Evolutionary conservation across 1,140 invertebrate genomes (phyloP).

Genomic region (Megathymus violae): DNA sequence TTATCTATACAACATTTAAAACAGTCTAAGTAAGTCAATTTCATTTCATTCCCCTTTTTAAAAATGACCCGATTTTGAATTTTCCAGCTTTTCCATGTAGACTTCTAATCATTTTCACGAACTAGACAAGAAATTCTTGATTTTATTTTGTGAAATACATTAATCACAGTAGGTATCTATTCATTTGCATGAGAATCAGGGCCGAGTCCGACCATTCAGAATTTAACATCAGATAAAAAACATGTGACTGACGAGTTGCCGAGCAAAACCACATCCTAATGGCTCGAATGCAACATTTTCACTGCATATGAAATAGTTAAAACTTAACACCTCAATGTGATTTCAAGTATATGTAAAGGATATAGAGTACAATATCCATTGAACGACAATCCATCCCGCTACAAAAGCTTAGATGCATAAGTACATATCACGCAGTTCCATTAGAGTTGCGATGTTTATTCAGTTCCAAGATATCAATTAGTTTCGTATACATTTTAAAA

Average conservation of each 20-base stretch:
- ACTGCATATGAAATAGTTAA: slow-evolving; percentile 5
- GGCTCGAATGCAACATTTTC: slow-evolving; percentile 11
- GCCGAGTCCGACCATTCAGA: too few relatives aligned
- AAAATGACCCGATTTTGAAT: too few relatives aligned
- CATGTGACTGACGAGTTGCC: slow-evolving; percentile 1
- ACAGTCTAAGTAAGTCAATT: too few relatives aligned
- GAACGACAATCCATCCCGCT: not conserved
- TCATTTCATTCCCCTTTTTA: too few relatives aligned
- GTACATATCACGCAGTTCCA: not conserved
- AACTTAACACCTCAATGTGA: not conserved
- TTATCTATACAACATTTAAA: too few relatives aligned
- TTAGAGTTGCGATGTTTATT: slow-evolving; percentile 8
- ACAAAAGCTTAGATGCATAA: not conserved
- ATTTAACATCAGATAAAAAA: too few relatives aligned
- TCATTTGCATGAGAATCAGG: too few relatives aligned
- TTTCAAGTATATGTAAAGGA: not conserved
- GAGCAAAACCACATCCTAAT: slow-evolving; percentile 11
- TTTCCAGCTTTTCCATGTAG: too few relatives aligned
- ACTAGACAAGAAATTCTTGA: too few relatives aligned
- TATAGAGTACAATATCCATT: not conserved
- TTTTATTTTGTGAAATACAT: too few relatives aligned
- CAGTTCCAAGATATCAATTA: slow-evolving; percentile 19
- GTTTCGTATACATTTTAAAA: slow-evolving; percentile 22
- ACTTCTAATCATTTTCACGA: too few relatives aligned
- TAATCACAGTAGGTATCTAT: too few relatives aligned